Evolutionary conservation across 2,113 vertebrate species (phyloP).

Genomic region (Thalassarche chlororhynchos): DNA sequence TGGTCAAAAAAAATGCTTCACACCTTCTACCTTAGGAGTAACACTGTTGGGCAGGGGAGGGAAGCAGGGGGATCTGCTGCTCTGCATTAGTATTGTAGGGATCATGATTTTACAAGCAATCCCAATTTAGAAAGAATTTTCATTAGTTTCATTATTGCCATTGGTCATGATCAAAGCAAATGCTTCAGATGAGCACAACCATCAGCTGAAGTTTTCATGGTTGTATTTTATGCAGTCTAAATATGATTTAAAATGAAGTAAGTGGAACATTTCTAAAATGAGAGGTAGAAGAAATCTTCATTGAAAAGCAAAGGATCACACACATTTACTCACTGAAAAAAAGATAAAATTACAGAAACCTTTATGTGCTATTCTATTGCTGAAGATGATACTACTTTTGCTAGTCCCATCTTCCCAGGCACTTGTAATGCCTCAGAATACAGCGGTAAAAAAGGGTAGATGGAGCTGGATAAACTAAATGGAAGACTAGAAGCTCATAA

Average conservation of each 20-base stretch:
- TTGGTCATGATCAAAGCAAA: neutral
- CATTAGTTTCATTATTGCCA: neutral
- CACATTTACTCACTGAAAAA: neutral
- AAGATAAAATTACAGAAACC: neutral
- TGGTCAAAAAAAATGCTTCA: neutral
- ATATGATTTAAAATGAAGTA: neutral
- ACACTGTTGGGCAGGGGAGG: neutral
- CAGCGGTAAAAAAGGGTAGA: neutral
- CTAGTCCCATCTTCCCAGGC: neutral
- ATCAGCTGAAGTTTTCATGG: neutral
- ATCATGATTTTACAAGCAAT: neutral
- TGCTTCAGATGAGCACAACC: neutral
- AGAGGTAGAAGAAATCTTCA: neutral
- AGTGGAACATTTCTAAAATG: neutral
- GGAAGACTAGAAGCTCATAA: slow-evolving; percentile 12
- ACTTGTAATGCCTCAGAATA: neutral
- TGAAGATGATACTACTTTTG: neutral
- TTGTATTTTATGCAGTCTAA: neutral
- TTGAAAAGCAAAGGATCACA: neutral
- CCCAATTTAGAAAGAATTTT: neutral
- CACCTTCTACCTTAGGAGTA: neutral
- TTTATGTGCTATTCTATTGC: neutral
- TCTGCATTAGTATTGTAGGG: neutral
- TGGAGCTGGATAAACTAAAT: neutral
- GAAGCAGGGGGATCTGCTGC: neutral